These are phyloP conservation scores for Slavum lentiscoides DNA, from an alignment of 2,888 invertebrate species.

Conservation along the genomic window DNA sequence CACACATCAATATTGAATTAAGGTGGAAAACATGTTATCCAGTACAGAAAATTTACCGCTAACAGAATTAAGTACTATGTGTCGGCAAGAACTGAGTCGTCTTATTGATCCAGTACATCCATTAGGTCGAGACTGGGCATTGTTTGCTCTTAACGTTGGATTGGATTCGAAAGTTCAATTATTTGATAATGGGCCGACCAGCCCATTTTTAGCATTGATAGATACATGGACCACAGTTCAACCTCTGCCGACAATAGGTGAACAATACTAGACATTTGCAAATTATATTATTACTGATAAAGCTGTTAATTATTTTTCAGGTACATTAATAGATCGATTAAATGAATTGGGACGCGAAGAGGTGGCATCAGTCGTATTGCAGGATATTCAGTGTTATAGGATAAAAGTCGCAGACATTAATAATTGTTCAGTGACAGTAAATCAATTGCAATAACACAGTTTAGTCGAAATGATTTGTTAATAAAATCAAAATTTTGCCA, in stretches of 20 bases:
- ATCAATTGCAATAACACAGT: constrained; percentile 16
- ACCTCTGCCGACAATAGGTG: constrained; percentile 52
- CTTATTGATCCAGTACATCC: constrained; percentile 74
- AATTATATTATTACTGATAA: neutral
- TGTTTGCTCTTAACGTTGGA: constrained; percentile 72
- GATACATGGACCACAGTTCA: constrained; percentile 62
- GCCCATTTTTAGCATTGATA: constrained; percentile 60
- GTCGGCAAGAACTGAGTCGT: constrained; percentile 68
- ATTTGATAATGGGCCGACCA: constrained; percentile 59
- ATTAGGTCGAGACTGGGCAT: constrained; percentile 76
- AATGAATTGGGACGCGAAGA: constrained; percentile 67
- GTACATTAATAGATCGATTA: constrained; percentile 65
- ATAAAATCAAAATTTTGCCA: neutral
- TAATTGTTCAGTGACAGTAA: constrained; percentile 12
- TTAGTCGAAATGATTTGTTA: neutral
- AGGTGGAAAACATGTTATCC: constrained; percentile 34
- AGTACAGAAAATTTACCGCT: constrained; percentile 43
- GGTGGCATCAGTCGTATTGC: constrained; percentile 66
- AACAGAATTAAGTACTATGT: constrained; percentile 63
- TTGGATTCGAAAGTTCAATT: constrained; percentile 64
- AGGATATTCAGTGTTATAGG: constrained; percentile 63
- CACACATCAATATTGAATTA: neutral
- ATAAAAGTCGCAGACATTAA: constrained; percentile 49
- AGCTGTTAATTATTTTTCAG: constrained; percentile 57
- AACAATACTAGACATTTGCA: neutral